Percentiles rank a stretch among this genome's conserved stretches.
phyloP scores from a whole-genome alignment of 2,888 invertebrate species.

The Caprella mutica region DNA sequence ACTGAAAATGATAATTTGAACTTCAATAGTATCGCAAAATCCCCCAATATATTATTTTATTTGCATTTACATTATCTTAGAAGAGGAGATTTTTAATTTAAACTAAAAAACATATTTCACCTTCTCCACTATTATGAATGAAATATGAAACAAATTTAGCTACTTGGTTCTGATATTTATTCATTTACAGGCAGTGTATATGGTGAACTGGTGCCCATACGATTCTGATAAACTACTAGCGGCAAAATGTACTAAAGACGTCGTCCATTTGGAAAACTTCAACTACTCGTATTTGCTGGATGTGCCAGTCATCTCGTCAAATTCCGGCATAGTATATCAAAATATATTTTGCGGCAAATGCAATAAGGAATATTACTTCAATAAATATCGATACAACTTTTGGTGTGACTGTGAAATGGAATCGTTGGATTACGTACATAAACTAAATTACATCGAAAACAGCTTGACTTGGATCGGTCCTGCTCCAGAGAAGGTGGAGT shows the following conservation, averaged over 20 bases:
- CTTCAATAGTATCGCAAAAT: no score
- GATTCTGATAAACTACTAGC: neutral
- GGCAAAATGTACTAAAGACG: constrained; percentile 4
- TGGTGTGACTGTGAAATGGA: constrained; percentile 4
- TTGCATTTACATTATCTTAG: no score
- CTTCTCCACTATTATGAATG: neutral
- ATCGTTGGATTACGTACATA: neutral
- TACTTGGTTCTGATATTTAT: neutral
- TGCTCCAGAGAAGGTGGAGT: neutral
- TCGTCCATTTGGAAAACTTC: neutral
- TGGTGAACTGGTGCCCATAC: constrained; percentile 25
- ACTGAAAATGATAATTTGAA: no score
- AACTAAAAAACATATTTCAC: neutral
- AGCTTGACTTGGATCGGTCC: constrained; percentile 4
- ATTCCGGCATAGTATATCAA: constrained; percentile 19
- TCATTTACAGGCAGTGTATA: constrained; percentile 17
- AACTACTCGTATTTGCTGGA: constrained; percentile 27
- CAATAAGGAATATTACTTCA: constrained; percentile 24
- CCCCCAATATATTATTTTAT: no score
- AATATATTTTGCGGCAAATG: constrained; percentile 34
- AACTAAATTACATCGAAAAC: neutral
- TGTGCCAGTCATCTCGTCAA: constrained; percentile 29
- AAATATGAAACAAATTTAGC: neutral
- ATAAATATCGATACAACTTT: neutral
- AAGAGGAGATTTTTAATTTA: neutral